phyloP scores from a whole-genome alignment of 2,113 vertebrate species.

The Grammomys dolichurus region DNA sequence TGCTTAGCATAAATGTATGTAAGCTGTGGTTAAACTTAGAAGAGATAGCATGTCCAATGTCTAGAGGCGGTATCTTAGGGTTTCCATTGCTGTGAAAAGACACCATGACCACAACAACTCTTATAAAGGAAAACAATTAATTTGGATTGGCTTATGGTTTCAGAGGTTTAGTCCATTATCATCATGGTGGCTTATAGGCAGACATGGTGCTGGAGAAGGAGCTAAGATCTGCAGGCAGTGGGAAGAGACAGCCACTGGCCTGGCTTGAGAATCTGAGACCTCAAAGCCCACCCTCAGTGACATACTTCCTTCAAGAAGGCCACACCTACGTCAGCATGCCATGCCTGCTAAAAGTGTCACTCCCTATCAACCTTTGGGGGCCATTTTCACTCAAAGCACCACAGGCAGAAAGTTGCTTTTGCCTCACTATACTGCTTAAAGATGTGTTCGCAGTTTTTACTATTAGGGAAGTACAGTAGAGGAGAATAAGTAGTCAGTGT shows the following conservation, averaged over 20 bases:
- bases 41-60: not conserved
- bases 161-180: no score
- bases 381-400: not conserved
- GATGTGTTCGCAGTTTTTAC: not conserved
- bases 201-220: not conserved
- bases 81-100: not conserved
- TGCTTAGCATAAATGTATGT: slow-evolving; percentile 13
- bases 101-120: not conserved
- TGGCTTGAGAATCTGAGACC: not conserved
- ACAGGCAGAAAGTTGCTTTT: not conserved
- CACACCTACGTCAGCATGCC: not conserved
- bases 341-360: not conserved
- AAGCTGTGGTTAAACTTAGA: not conserved
- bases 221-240: not conserved
- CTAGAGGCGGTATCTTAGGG: not conserved
- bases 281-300: not conserved
- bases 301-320: not conserved
- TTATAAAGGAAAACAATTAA: not conserved
- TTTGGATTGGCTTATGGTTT: not conserved
- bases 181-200: no score
- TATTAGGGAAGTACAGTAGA: not conserved
- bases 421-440: not conserved
- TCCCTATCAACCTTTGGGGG: not conserved
- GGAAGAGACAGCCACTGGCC: not conserved
- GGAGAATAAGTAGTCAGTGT: not conserved